Conservation (phyloP, 2,888 invertebrate species). For the Drosophila macrospina region DNA sequence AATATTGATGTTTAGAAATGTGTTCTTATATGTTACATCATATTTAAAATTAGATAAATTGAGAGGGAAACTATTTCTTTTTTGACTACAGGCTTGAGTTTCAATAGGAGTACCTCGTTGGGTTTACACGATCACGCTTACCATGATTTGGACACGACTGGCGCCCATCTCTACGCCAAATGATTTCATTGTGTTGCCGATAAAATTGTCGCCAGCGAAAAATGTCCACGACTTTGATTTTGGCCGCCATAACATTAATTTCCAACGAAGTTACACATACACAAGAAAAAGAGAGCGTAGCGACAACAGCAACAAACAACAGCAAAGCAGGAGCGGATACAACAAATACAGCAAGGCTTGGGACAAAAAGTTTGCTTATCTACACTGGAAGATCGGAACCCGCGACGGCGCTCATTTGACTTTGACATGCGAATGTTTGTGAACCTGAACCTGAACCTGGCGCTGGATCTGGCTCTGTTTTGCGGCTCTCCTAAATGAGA, state of each 20-base stretch:
- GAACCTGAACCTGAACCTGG: slow-evolving; percentile 33
- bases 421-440: slow-evolving; percentile 57
- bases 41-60: neutral
- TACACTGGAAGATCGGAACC: slow-evolving; percentile 72
- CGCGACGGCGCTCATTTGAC: slow-evolving; percentile 60
- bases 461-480: slow-evolving; percentile 11
- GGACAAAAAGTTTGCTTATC: slow-evolving; percentile 69
- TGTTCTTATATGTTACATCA: neutral
- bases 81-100: neutral
- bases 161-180: slow-evolving; percentile 41
- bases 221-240: slow-evolving; percentile 81
- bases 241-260: slow-evolving; percentile 81
- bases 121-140: neutral
- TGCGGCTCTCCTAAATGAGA: slow-evolving; percentile 72
- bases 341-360: slow-evolving; percentile 34
- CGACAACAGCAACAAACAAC: slow-evolving; percentile 39
- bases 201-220: slow-evolving; percentile 84
- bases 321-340: slow-evolving; percentile 27
- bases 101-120: neutral
- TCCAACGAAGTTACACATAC: slow-evolving; percentile 74
- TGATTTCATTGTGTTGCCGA: slow-evolving; percentile 81
- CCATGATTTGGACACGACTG: slow-evolving; percentile 5
- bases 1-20: neutral
- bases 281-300: slow-evolving; percentile 25
- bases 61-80: neutral